Evolutionary conservation across 2,888 invertebrate genomes (phyloP), one percentile per base, ranked within the genome.

Genomic region (Mongoloraphidia duomilia): DNA sequence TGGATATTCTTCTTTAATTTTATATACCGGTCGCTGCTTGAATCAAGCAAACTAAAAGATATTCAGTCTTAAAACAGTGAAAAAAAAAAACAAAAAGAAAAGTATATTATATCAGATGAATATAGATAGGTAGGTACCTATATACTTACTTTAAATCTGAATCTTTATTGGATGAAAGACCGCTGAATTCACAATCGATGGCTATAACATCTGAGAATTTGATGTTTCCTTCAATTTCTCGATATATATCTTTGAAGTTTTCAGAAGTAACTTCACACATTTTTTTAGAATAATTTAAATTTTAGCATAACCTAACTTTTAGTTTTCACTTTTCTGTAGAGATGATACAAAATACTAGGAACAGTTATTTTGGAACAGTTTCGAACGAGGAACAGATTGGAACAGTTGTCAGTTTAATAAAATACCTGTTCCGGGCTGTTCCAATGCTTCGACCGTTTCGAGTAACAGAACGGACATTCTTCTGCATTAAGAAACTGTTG

Each of bases 161-260:
- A 2, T n/a, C 12, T 5, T 2, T n/a, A n/a, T n/a, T 43, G 10
- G 26, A 26, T 6, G 26, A 26, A 26, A 26, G 26, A 26, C 26
- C 26, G 50, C 82, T 82, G 61, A 85, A 85, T 69, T 87, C 87
- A 11, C 79, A 75, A 64, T 87, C 86, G 54, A 87, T 71, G 13
- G 80, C 74, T 56, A 84, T 64, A 60, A 82, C 80, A 55, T 74
- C 72, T 9, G 79, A 73, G 43, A 70, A 68, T 59, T 75, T 70
- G 33, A 86, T 64, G 51, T 71, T 65, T 53, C 64, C 62, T 56
- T 72, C 67, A 54, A 84, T 73, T 56, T 73, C 66, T 9, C 75
- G 73, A 53, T 76, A 67, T 48, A 76, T 62, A 37, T 73, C 65
- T 2, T 67, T 59, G 61, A 84, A 83, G 65, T 83, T 85, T 33